Conservation (phyloP, 2,113 vertebrate genomes). For the Hyaena hyaena region DNA sequence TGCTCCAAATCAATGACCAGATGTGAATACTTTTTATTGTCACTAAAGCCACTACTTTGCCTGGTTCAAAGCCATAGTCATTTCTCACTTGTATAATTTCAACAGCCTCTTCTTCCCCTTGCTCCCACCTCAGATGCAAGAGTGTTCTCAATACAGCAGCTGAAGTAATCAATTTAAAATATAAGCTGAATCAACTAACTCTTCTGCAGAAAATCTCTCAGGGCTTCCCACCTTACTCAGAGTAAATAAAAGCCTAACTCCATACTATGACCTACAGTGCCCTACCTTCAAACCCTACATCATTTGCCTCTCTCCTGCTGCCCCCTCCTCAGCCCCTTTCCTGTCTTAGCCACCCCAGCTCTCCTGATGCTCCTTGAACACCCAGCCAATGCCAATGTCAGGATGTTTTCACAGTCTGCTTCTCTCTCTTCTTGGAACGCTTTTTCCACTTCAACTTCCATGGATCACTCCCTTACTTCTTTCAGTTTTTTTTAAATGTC, state of each 20-base stretch:
- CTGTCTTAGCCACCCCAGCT: not conserved
- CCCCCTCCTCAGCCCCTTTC: rapidly evolving
- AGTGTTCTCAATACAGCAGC: not conserved
- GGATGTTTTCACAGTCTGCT: not conserved
- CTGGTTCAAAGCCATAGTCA: not conserved
- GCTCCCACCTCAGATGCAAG: not conserved
- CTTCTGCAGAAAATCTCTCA: not conserved
- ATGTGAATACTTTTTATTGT: not conserved
- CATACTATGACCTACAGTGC: not conserved
- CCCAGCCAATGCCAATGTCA: too few relatives aligned
- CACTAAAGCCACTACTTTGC: too few relatives aligned
- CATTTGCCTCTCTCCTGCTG: not conserved
- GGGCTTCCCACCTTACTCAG: not conserved
- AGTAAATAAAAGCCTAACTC: not conserved
- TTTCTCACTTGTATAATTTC: not conserved
- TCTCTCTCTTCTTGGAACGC: not conserved
- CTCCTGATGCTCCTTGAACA: not conserved
- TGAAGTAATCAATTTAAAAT: not conserved
- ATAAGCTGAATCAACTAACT: not conserved
- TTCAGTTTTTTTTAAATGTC: not conserved
- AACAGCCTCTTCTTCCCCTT: not conserved
- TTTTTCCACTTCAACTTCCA: not conserved
- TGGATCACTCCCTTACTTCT: not conserved
- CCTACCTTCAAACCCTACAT: not conserved
- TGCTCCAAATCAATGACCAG: not conserved